Evolutionary conservation across 2,797 vertebrate species (phyloP).

Genomic region (Poeciliopsis presidionis): DNA sequence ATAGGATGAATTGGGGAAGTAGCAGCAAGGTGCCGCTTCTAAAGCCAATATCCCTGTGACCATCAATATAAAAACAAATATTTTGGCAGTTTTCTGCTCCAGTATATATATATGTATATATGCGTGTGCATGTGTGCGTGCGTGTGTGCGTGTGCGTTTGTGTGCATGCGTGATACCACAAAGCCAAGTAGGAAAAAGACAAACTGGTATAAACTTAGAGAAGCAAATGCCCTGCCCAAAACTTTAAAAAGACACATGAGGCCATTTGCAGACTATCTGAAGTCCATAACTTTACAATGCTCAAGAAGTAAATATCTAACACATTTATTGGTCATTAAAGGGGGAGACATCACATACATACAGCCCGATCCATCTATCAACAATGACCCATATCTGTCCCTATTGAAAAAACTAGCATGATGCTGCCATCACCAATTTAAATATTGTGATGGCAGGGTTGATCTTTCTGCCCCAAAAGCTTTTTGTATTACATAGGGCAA

Average conservation of each 20-base stretch:
- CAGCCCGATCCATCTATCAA: neutral
- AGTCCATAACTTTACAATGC: neutral
- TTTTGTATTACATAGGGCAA: neutral
- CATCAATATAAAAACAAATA: neutral
- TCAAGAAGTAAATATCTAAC: neutral
- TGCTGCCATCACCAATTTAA: neutral
- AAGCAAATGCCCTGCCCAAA: neutral
- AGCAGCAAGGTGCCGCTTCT: neutral
- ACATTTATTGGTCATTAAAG: neutral
- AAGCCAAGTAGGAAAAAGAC: neutral
- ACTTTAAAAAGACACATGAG: neutral
- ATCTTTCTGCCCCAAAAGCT: too few relatives aligned
- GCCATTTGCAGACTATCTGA: neutral
- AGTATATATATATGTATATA: too few relatives aligned
- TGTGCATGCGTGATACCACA: neutral
- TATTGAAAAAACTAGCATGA: neutral
- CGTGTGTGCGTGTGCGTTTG: too few relatives aligned
- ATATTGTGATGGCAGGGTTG: neutral
- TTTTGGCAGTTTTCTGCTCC: neutral
- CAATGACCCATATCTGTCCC: neutral
- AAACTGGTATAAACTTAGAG: neutral
- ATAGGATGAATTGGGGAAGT: neutral
- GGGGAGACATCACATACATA: neutral
- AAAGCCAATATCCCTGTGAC: neutral
- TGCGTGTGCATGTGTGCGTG: too few relatives aligned